Conservation (phyloP, 2,888 invertebrate species). For the Cactoblastis cactorum region DNA sequence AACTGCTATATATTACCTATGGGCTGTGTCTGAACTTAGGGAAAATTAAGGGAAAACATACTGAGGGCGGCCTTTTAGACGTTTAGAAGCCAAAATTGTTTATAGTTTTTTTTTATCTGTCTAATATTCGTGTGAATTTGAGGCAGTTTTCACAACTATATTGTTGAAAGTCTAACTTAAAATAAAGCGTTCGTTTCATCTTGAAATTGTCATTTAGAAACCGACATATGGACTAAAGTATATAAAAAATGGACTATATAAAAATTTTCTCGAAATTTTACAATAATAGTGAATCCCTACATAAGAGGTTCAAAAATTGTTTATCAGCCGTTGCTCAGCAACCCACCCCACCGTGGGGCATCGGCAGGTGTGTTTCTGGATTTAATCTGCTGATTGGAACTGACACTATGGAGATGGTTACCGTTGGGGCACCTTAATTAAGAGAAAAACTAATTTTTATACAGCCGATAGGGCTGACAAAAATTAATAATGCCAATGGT, state of each 20-base stretch:
- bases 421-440: conserved; percentile 12
- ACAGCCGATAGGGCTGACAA: neutral
- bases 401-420: conserved; percentile 30
- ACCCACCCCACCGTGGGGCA: conserved; percentile 38
- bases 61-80: no score
- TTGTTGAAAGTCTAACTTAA: no score
- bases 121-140: no score
- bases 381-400: conserved; percentile 73
- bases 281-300: conserved; percentile 9
- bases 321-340: conserved; percentile 51
- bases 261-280: neutral
- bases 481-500: no score
- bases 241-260: neutral
- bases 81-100: no score
- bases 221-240: neutral
- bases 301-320: conserved; percentile 50
- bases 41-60: no score
- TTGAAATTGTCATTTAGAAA: no score
- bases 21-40: no score
- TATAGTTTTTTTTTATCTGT: no score
- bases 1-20: no score
- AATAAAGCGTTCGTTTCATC: no score
- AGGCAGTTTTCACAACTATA: no score
- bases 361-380: conserved; percentile 66
- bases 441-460: neutral